Evolutionary conservation across 2,113 vertebrate species (phyloP).

Genomic region (Ochotona curzoniae): DNA sequence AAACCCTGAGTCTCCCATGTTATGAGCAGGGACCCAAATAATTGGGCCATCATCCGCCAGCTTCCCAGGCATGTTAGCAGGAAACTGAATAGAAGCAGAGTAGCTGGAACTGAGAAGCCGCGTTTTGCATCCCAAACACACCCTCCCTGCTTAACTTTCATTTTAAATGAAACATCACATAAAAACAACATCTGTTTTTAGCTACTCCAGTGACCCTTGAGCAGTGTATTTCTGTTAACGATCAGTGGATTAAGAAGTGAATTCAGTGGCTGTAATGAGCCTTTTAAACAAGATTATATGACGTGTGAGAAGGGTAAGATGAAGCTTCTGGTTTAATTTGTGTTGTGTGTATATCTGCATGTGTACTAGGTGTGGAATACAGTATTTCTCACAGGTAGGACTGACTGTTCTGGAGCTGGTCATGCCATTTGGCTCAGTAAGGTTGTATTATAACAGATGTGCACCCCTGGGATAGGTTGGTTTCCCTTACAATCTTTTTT

Average conservation of each 20-base stretch:
- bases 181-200: not conserved
- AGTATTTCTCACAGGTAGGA: not conserved
- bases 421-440: not conserved
- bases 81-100: too few species aligned
- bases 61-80: too few species aligned
- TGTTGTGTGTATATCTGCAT: not conserved
- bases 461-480: not conserved
- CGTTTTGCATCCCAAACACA: too few species aligned
- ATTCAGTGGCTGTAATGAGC: not conserved
- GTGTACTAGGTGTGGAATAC: not conserved
- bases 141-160: not conserved
- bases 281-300: not conserved
- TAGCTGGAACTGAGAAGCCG: too few species aligned
- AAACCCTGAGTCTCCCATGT: too few species aligned
- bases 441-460: not conserved
- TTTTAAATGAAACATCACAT: not conserved
- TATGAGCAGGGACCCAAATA: too few species aligned
- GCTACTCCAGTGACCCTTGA: not conserved
- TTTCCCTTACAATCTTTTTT: too few species aligned
- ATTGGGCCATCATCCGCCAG: too few species aligned
- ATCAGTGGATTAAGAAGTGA: constrained; percentile 1
- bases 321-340: not conserved
- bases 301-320: not conserved
- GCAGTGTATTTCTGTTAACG: constrained; percentile 3
- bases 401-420: not conserved